Base-by-base conservation (phyloP, 2,888 invertebrate species). In the Atrina japonica region DNA sequence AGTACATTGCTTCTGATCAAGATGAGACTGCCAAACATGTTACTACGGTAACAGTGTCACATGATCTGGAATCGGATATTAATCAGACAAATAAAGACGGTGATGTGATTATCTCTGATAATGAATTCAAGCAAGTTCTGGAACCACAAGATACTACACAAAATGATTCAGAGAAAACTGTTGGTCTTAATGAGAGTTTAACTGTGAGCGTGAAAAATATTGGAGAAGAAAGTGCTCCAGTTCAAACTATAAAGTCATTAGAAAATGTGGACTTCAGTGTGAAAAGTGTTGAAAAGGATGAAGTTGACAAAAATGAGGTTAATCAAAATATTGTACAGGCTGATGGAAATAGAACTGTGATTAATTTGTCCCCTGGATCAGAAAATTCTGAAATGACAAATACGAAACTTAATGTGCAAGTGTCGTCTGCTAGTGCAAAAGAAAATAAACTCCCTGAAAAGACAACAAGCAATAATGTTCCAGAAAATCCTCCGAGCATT, bases 281-380 rank as follows among this genome's bases (percentile, higher is more conserved):
- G 41, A 41, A 11, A 41, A 14, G 14, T 41, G 14, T 14, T 11
- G 14, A 9, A 41, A 41, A 41, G 14, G 14, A 41, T 41, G 41
- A 41, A 14, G 41, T 11, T 14, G 14, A 11, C 41, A 41, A 41
- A 41, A 41, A 41, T 41, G 41, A n/a, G n/a, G n/a, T n/a, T n/a
- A n/a, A n/a, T n/a, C n/a, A n/a, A n/a, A n/a, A n/a, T n/a, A n/a
- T n/a, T n/a, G n/a, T n/a, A n/a, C n/a, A n/a, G n/a, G n/a, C n/a
- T n/a, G n/a, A n/a, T n/a, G 52, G 16, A 21, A 21, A 52, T 29
- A 50, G 50, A 25, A 55, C 61, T 14, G 65, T 59, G 29, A 64
- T 75, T 40, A 70, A 72, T 53, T 70, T 75, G 11, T 72, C 76
- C 11, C 73, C 69, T 61, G 65, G 69, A 58, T 53, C 71, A 47